Percentiles rank a stretch among this genome's conserved stretches.
These are phyloP conservation scores for Yoshiicerus persimilis DNA, from an alignment of 1,140 invertebrate species.

Conservation along the genomic window DNA sequence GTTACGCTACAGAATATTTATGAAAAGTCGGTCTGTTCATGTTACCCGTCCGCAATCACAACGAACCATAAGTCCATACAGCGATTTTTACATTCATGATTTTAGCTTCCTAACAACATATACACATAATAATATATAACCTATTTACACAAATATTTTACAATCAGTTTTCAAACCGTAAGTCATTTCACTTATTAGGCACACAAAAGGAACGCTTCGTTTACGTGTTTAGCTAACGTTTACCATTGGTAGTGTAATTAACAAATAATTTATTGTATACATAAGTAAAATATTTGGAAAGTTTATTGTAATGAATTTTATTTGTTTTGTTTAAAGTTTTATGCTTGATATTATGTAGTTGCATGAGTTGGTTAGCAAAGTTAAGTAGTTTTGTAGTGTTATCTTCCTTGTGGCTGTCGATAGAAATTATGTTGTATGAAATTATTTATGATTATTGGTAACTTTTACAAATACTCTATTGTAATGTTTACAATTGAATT, in stretches of 20 bases:
- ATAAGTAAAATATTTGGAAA: neutral
- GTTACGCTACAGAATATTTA: neutral
- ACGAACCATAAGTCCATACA: neutral
- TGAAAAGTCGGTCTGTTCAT: slow-evolving; percentile 12
- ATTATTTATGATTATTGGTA: neutral
- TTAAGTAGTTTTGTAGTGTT: neutral
- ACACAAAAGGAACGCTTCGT: neutral
- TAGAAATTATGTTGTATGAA: neutral
- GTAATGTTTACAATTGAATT: neutral
- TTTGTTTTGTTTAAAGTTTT: neutral
- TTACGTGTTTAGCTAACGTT: neutral
- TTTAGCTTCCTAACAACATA: neutral
- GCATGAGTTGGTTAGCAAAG: neutral
- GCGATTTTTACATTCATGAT: neutral
- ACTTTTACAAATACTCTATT: neutral
- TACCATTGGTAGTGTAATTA: neutral
- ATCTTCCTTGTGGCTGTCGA: neutral
- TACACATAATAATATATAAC: neutral
- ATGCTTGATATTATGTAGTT: neutral
- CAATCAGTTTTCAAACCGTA: neutral
- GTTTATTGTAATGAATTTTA: neutral
- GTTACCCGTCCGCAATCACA: slow-evolving; percentile 6
- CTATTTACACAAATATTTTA: neutral
- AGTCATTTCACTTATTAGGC: neutral
- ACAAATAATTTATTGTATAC: neutral